Evolutionary conservation across 2,888 invertebrate species (phyloP).

Genomic region (Keiferia lycopersicella): DNA sequence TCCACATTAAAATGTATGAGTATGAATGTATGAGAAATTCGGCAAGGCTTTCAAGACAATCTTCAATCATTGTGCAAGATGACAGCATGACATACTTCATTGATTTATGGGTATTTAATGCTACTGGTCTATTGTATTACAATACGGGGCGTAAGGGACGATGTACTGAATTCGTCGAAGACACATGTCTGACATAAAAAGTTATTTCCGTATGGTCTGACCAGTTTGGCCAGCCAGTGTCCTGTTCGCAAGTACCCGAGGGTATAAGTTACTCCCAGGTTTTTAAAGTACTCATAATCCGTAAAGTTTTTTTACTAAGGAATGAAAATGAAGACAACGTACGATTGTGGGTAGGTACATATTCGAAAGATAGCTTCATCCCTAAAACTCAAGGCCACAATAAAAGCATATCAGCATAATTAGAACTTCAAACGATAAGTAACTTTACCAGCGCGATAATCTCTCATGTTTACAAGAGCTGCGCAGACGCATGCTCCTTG

Average conservation of each 20-base stretch:
- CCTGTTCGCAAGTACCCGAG: too few species aligned
- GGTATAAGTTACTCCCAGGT: too few species aligned
- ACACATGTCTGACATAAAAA: too few species aligned
- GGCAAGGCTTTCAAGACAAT: constrained; percentile 16
- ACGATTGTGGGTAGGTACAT: too few species aligned
- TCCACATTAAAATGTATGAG: constrained; percentile 69
- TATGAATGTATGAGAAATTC: constrained; percentile 18
- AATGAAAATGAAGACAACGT: too few species aligned
- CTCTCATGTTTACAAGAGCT: constrained; percentile 20
- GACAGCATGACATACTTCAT: constrained; percentile 21
- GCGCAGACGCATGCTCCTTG: constrained; percentile 15
- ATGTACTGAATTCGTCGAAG: background rate
- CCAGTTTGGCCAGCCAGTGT: too few species aligned
- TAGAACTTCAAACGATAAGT: background rate
- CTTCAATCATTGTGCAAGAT: constrained; percentile 25
- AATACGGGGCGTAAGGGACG: too few species aligned
- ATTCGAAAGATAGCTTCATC: too few species aligned
- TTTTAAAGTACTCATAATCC: too few species aligned
- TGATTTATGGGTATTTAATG: constrained; percentile 15
- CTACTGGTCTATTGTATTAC: constrained; percentile 9
- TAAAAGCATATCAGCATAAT: background rate
- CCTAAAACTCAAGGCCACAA: too few species aligned
- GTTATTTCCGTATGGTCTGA: too few species aligned
- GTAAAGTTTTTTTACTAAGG: too few species aligned
- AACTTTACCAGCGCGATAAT: constrained; percentile 1